Percentiles rank a stretch among this genome's conserved stretches.
Conservation (phyloP, 2,888 invertebrate species). For the Theretra japonica region DNA sequence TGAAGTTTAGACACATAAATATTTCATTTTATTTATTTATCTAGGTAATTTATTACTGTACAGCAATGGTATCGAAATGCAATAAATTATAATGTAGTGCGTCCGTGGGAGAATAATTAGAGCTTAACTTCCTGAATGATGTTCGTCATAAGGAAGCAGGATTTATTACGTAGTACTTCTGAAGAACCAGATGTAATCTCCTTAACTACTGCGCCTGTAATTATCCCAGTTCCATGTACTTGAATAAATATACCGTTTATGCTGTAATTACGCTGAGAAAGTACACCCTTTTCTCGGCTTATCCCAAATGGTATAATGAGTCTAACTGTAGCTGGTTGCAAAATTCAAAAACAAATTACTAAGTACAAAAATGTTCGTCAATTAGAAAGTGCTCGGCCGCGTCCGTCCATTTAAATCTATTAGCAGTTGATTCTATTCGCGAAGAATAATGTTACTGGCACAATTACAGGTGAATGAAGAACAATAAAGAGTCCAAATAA, state of each 20-base stretch:
- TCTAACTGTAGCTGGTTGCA: constrained; percentile 1
- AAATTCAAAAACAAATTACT: constrained; percentile 4
- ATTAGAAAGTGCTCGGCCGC: constrained; percentile 1
- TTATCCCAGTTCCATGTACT: constrained; percentile 7
- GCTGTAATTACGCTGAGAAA: not conserved
- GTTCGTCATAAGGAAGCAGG: constrained; percentile 13
- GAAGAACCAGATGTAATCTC: constrained; percentile 2
- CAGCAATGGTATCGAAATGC: too few species aligned
- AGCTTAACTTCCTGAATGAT: not conserved
- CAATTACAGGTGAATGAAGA: constrained; percentile 4
- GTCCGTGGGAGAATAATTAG: not conserved
- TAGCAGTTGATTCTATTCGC: not conserved
- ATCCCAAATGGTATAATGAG: not conserved
- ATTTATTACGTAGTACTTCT: constrained; percentile 5
- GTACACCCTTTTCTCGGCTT: not conserved
- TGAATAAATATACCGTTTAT: constrained; percentile 10
- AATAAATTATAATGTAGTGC: not conserved
- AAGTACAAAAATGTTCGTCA: not conserved
- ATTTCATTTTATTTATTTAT: too few species aligned
- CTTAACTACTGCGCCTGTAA: not conserved
- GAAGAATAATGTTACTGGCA: constrained; percentile 10
- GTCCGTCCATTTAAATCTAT: constrained; percentile 14
- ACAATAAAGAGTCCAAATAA: constrained; percentile 7
- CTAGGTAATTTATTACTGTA: too few species aligned
- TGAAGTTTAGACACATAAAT: too few species aligned